Base-by-base conservation (phyloP, 2,113 vertebrate species). In the Edolisoma coerulescens region DNA sequence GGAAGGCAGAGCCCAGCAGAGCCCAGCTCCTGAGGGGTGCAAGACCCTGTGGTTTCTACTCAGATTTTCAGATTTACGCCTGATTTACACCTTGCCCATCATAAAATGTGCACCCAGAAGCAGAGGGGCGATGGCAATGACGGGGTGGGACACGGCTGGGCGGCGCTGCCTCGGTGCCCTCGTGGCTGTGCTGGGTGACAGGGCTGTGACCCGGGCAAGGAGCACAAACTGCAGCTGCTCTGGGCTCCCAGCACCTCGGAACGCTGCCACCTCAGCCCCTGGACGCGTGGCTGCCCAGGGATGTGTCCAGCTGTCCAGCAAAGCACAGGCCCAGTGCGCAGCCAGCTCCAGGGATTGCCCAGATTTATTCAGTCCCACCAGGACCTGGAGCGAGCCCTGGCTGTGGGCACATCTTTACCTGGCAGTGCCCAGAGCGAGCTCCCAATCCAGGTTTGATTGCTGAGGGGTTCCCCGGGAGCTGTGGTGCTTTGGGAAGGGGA, bases 291-390 rank as follows among this genome's bases (percentile, higher is more conserved):
- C 23, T 60, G 44, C 37, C 30, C 7, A 3, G 57, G 77, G 35
- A 7, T 0, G 0, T 27, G 30, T 6, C 59, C 50, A 14, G 17
- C 18, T 61, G 3, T 7, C 32, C 28, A 21, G 24, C n/a, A 30
- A 24, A 37, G 28, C n/a, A 23, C 22, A 9, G 9, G 33, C 23
- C 6, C 7, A 0, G 20, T 0, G 10, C 8, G 4, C 41, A 83
- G 59, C n/a, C 71, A 21, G 54, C 53, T 30, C 30, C 19, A 5
- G 14, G 32, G 7, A 23, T 3, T 78, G 63, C 33, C 28, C 64
- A 16, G 23, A 4, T 77, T 92, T 23, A 7, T 19, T 45, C 26
- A 47, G 23, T 21, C 10, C 30, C 13, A 3, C 6, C 49, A 12
- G 5, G 13, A 23, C 17, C 18, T 11, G 47, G 16, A 63, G 35